phyloP scores from a whole-genome alignment of 2,888 invertebrate genomes.

The Lathronympha strigana region DNA sequence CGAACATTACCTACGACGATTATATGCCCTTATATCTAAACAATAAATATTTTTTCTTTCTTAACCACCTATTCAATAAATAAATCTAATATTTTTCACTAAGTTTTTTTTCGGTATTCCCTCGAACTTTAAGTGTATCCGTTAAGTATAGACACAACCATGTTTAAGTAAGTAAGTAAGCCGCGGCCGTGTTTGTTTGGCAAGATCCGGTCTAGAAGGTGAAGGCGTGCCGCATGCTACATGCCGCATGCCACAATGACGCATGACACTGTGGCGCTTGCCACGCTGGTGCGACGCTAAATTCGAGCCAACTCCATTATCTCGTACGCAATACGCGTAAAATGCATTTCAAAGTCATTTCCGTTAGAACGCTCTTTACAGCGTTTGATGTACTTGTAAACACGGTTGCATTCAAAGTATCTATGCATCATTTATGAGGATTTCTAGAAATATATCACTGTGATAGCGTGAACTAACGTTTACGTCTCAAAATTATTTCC shows the following conservation, averaged over 20 bases:
- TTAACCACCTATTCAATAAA: conserved; percentile 72
- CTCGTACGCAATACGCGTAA: too few relatives aligned
- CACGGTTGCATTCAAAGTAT: too few relatives aligned
- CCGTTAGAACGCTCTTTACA: too few relatives aligned
- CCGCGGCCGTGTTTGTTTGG: conserved; percentile 46
- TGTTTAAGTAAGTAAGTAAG: conserved; percentile 77
- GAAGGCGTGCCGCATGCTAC: conserved; percentile 23
- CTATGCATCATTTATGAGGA: too few relatives aligned
- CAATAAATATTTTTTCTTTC: conserved; percentile 84
- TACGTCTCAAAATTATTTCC: too few relatives aligned
- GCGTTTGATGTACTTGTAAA: too few relatives aligned
- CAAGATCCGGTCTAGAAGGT: conserved; percentile 32
- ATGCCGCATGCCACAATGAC: conserved; percentile 27
- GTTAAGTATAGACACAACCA: conserved; percentile 82
- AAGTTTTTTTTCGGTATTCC: conserved; percentile 67
- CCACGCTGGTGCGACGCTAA: conserved; percentile 2
- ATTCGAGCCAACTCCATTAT: too few relatives aligned
- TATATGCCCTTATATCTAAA: conserved; percentile 73
- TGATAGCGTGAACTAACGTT: too few relatives aligned
- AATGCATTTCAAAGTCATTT: too few relatives aligned
- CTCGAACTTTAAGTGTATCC: conserved; percentile 70
- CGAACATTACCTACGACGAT: conserved; percentile 52
- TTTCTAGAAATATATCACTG: too few relatives aligned
- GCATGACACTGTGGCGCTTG: conserved; percentile 5
- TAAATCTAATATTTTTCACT: conserved; percentile 76